Evolutionary conservation across 1,140 invertebrate species (phyloP).

Genomic region (Drosophila prosaltans): DNA sequence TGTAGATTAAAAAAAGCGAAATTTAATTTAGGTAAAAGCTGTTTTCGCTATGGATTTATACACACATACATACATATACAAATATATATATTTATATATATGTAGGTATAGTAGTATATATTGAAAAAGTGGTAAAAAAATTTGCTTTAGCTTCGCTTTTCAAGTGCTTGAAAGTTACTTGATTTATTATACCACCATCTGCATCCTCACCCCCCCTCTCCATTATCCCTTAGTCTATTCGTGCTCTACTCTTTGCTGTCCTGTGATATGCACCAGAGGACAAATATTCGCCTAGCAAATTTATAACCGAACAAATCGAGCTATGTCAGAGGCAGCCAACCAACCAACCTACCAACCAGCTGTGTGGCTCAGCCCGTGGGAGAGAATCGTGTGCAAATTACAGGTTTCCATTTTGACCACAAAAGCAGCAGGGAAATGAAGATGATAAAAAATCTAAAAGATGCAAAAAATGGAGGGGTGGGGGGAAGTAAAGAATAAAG

Average conservation of each 20-base stretch:
- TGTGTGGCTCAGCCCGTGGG: slow-evolving; percentile 14
- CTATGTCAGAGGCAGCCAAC: slow-evolving; percentile 40
- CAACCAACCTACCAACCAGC: slow-evolving; percentile 13
- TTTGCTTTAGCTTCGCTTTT: slow-evolving; percentile 68
- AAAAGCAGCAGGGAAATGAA: slow-evolving; percentile 21
- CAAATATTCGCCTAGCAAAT: slow-evolving; percentile 67
- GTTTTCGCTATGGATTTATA: slow-evolving; percentile 67
- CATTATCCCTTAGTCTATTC: neutral
- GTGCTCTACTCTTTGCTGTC: slow-evolving; percentile 10
- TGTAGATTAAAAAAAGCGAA: slow-evolving; percentile 77
- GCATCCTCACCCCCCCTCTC: neutral
- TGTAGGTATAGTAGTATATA: slow-evolving; percentile 34
- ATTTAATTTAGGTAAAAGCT: slow-evolving; percentile 81
- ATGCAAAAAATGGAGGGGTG: slow-evolving; percentile 8
- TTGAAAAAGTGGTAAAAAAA: slow-evolving; percentile 27
- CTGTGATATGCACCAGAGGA: slow-evolving; percentile 56
- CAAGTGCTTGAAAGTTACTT: slow-evolving; percentile 78
- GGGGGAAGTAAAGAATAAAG: slow-evolving; percentile 11
- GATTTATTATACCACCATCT: slow-evolving; percentile 67
- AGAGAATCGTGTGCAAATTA: slow-evolving; percentile 68
- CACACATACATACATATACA: slow-evolving; percentile 30
- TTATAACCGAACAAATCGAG: slow-evolving; percentile 59
- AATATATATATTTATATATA: slow-evolving; percentile 25
- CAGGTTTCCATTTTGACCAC: slow-evolving; percentile 70
- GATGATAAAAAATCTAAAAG: slow-evolving; percentile 14